Evolutionary conservation across 1,140 invertebrate genomes (phyloP).

Genomic region (Tribolium madens): DNA sequence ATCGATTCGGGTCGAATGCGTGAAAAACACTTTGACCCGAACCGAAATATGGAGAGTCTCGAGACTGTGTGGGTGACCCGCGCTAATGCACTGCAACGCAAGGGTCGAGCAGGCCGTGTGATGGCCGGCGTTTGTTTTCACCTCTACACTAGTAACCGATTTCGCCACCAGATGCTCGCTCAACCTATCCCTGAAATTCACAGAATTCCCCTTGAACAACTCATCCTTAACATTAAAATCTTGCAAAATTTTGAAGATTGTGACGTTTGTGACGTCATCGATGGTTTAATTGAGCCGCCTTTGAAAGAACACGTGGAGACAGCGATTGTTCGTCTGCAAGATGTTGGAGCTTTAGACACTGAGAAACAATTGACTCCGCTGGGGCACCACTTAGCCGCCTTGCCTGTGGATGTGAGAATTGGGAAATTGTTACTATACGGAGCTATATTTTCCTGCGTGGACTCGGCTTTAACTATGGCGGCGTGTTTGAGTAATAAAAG

Average conservation of each 20-base stretch:
- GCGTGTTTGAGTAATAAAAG: constrained; percentile 89
- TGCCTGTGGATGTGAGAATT: constrained; percentile 92
- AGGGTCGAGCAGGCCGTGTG: constrained; percentile 88
- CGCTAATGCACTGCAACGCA: constrained; percentile 85
- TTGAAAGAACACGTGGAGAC: constrained; percentile 79
- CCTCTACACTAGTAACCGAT: constrained; percentile 81
- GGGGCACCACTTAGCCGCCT: constrained; percentile 87
- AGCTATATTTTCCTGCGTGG: constrained; percentile 92
- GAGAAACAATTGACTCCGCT: constrained; percentile 85
- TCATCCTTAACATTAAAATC: constrained; percentile 90
- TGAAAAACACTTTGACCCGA: constrained; percentile 87
- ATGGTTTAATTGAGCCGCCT: constrained; percentile 86
- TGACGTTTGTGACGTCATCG: constrained; percentile 76
- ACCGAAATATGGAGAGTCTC: constrained; percentile 87
- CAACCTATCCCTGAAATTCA: constrained; percentile 89
- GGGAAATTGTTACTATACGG: constrained; percentile 90
- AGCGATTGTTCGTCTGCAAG: constrained; percentile 80
- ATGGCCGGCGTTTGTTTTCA: constrained; percentile 87
- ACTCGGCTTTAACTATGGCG: constrained; percentile 93
- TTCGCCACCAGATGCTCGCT: constrained; percentile 72
- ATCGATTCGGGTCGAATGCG: constrained; percentile 93
- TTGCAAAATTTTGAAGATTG: constrained; percentile 76
- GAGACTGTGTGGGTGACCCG: constrained; percentile 84
- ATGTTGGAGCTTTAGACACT: constrained; percentile 89
- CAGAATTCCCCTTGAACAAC: constrained; percentile 85